Evolutionary conservation across 2,113 vertebrate species (phyloP).

Genomic region (Xenopus laevis): DNA sequence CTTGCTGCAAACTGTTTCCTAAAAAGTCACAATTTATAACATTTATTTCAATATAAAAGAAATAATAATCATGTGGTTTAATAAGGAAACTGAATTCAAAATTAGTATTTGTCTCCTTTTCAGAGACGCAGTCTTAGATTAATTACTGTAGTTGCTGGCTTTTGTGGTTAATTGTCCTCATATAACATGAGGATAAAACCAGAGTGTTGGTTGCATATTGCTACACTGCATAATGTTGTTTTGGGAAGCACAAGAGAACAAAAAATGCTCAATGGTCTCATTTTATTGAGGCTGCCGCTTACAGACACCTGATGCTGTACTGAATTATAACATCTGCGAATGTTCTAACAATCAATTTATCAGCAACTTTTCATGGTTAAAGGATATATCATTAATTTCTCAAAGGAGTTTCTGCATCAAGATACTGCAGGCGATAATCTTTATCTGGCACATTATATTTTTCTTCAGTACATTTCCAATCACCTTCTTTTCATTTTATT

Average conservation of each 20-base stretch:
- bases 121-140: too few relatives aligned
- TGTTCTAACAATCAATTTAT: constrained; percentile 28
- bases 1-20: too few relatives aligned
- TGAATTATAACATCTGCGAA: constrained; percentile 27
- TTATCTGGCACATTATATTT: constrained; percentile 21
- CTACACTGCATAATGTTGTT: constrained; percentile 21
- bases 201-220: constrained; percentile 4
- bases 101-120: too few relatives aligned
- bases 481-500: constrained; percentile 39
- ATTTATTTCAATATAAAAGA: too few relatives aligned
- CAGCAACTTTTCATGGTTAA: constrained; percentile 31
- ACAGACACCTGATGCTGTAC: constrained; percentile 30
- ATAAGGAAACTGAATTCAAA: too few relatives aligned
- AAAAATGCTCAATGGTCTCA: constrained; percentile 22
- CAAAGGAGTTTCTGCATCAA: constrained; percentile 28
- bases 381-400: constrained; percentile 39
- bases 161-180: too few relatives aligned
- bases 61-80: too few relatives aligned
- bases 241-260: constrained; percentile 25
- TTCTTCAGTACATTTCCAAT: constrained; percentile 31
- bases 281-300: constrained; percentile 26
- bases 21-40: too few relatives aligned
- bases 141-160: too few relatives aligned
- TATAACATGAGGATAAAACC: too few relatives aligned
- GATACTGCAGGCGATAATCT: constrained; percentile 31